Evolutionary conservation across 2,888 invertebrate genomes (phyloP).

Genomic region (Marasmarcha lunaedactyla): DNA sequence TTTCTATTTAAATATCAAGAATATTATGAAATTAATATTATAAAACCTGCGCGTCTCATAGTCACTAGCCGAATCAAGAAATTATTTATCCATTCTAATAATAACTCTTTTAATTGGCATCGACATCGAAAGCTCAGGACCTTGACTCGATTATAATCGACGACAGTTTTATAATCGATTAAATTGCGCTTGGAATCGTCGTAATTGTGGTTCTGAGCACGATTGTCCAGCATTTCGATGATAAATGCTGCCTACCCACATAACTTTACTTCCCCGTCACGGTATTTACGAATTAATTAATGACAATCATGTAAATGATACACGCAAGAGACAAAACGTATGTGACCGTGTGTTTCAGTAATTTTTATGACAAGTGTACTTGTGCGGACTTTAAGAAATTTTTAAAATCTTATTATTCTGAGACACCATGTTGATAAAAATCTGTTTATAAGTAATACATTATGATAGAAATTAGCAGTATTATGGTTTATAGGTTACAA

Average conservation of each 20-base stretch:
- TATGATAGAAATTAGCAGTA: no score
- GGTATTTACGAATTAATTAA: constrained; percentile 42
- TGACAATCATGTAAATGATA: constrained; percentile 48
- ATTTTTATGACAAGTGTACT: neutral
- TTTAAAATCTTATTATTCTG: no score
- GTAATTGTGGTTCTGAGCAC: constrained; percentile 28
- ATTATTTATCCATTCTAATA: no score
- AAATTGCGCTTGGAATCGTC: constrained; percentile 18
- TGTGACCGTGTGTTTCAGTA: constrained; percentile 2
- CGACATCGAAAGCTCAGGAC: constrained; percentile 8
- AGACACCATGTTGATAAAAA: no score
- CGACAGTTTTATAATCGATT: constrained; percentile 23
- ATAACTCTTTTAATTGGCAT: neutral
- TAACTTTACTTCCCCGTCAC: constrained; percentile 33
- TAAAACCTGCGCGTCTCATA: no score
- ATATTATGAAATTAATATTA: no score
- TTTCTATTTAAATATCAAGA: no score
- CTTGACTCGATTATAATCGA: constrained; percentile 23
- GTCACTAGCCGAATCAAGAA: no score
- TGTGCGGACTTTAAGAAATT: neutral
- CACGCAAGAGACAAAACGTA: constrained; percentile 16
- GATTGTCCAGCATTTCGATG: constrained; percentile 34
- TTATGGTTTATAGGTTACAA: no score
- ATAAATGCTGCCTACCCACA: constrained; percentile 27
- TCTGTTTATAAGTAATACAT: no score